These are phyloP conservation scores for Proteles cristata DNA, from an alignment of 2,113 vertebrate species.

Conservation along the genomic window DNA sequence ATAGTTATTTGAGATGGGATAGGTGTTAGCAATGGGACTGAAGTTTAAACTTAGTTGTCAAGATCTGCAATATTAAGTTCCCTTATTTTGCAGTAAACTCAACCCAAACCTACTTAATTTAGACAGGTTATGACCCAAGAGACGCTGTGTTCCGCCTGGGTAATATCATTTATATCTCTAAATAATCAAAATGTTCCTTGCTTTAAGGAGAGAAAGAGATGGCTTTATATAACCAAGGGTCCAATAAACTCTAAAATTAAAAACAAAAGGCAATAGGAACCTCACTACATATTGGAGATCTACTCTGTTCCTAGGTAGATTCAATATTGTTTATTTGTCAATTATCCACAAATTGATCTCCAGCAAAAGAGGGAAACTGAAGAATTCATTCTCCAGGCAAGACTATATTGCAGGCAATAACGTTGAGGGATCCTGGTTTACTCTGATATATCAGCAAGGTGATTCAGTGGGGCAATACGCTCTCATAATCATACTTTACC, in stretches of 20 bases:
- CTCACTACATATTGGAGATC: not conserved
- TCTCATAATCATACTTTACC: not conserved
- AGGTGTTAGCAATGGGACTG: not conserved
- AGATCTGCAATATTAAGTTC: constrained; percentile 5
- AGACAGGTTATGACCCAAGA: not conserved
- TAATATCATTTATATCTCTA: constrained; percentile 27
- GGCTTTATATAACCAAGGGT: not conserved
- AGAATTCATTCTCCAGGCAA: not conserved
- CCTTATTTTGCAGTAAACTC: not conserved
- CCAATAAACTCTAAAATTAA: constrained; percentile 41
- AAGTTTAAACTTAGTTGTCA: not conserved
- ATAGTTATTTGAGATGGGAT: not conserved
- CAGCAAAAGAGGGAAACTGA: constrained; percentile 24
- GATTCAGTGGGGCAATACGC: not conserved
- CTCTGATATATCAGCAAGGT: constrained; percentile 18
- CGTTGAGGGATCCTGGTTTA: not conserved
- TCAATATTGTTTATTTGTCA: not conserved
- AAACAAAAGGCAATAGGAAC: constrained; percentile 19
- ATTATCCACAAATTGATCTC: not conserved
- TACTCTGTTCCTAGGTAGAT: not conserved
- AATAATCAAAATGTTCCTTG: not conserved
- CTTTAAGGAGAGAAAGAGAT: not conserved
- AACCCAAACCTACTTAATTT: constrained; percentile 28
- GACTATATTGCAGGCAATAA: not conserved
- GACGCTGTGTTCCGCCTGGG: not conserved